Percentiles rank a stretch among this genome's conserved stretches.
These are phyloP conservation scores for Catostylus mosaicus DNA, from an alignment of 30 jellyfish, hydroid and myxozoan genomes.

Conservation along the genomic window DNA sequence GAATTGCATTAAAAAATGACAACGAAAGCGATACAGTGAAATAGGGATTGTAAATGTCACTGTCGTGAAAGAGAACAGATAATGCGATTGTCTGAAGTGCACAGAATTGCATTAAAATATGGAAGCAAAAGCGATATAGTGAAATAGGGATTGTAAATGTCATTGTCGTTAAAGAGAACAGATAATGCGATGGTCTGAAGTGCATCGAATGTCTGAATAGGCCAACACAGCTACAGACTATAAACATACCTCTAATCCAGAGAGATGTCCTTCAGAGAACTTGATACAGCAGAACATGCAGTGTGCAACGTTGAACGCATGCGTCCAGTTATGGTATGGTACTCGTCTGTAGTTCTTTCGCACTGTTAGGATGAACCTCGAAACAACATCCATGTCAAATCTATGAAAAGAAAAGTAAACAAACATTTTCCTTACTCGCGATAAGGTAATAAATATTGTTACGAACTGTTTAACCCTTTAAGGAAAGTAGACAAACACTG, in stretches of 20 bases:
- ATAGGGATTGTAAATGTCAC: too few species aligned
- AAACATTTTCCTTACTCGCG: background rate
- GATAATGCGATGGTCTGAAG: too few species aligned
- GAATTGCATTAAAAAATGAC: too few species aligned
- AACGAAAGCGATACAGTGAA: too few species aligned
- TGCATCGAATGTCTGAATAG: background rate
- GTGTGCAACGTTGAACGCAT: conserved; percentile 97
- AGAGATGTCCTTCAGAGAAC: conserved; percentile 71
- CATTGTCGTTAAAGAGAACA: too few species aligned
- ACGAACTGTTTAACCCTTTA: too few species aligned
- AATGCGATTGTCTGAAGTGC: too few species aligned
- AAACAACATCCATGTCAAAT: conserved; percentile 84
- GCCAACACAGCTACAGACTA: background rate
- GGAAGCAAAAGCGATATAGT: too few species aligned
- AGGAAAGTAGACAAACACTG: too few species aligned
- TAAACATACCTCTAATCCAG: conserved; percentile 93
- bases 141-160: too few species aligned
- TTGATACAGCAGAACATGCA: conserved; percentile 94
- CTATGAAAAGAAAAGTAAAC: conserved; percentile 23
- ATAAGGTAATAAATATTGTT: background rate
- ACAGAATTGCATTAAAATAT: too few species aligned
- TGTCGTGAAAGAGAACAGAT: too few species aligned
- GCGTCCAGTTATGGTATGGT: conserved; percentile 98
- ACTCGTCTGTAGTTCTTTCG: conserved; percentile 98
- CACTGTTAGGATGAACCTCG: conserved; percentile 89